These are phyloP conservation scores for Vimba vimba DNA, from an alignment of 2,113 vertebrate genomes.

Conservation along the genomic window DNA sequence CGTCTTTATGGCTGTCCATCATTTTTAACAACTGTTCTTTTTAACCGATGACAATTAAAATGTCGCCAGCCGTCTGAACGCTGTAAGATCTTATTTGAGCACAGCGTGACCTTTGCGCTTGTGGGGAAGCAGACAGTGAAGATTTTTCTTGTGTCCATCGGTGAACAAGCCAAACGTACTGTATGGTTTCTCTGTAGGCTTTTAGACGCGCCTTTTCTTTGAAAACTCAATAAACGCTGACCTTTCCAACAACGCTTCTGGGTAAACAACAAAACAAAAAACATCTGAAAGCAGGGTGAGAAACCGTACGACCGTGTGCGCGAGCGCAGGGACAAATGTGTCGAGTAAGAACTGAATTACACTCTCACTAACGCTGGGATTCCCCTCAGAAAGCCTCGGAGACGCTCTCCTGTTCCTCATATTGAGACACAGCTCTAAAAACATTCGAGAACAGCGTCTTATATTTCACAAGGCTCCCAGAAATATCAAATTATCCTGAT, in stretches of 20 bases:
- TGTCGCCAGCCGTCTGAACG: constrained; percentile 41
- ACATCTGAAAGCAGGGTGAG: constrained; percentile 53
- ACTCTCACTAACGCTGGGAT: background rate
- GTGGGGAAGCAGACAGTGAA: constrained; percentile 46
- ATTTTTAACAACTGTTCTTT: constrained; percentile 42
- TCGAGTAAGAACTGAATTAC: background rate
- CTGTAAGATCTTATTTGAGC: constrained; percentile 35
- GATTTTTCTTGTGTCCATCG: constrained; percentile 25
- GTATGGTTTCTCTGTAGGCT: constrained; percentile 33
- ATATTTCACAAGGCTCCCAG: background rate
- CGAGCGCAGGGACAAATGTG: background rate
- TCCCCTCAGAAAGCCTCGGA: background rate
- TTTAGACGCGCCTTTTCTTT: constrained; percentile 49
- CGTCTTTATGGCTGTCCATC: constrained; percentile 19
- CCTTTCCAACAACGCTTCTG: constrained; percentile 67
- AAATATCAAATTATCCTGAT: background rate
- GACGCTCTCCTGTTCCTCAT: background rate
- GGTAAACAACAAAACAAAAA: constrained; percentile 56
- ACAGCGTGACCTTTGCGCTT: constrained; percentile 50
- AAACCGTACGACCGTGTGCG: constrained; percentile 10
- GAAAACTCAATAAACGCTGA: constrained; percentile 61
- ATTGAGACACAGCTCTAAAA: background rate
- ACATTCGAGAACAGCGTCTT: background rate
- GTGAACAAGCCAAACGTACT: background rate
- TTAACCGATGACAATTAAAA: constrained; percentile 49